Evolutionary conservation across 2,113 vertebrate species (phyloP), one percentile per base, ranked within the genome.

Genomic region (Dicrurus megarhynchus): DNA sequence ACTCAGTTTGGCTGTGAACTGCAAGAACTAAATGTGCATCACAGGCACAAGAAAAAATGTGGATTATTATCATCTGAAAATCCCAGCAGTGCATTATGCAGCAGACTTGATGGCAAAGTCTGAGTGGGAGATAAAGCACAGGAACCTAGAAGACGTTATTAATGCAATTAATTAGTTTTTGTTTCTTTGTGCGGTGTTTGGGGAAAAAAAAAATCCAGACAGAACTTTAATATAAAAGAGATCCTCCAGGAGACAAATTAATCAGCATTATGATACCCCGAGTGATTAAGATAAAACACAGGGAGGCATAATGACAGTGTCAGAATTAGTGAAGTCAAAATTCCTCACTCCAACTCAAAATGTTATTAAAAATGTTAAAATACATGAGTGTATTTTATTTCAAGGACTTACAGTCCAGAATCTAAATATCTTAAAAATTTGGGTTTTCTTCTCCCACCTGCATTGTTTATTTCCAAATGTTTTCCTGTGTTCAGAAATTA

Each of bases 231-330:
- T 52, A 93, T 84, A 18, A 75, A 77, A 76, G 37, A 78, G 80
- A 91, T 85, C 89, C 84, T 95, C 56, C 67, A 89, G 79, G 85
- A 96, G 75, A 75, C 55, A 85, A 95, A 95, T 92, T 93, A 94
- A 90, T 78, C 87, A 94, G 49, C 22, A 23, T 91, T 81, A 94
- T 44, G 70, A 95, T 86, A 85, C 23, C 65, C 80, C 47, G 79
- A 50, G 59, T 52, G 64, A 84, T 87, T 71, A 93, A 84, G 89
- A 84, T 71, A 41, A 67, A 96, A 89, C 61, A 70, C 47, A 75
- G 32, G 23, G 52, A 94, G 49, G 44, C 44, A 75, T 90, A 71
- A 86, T 88, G 80, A 82, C 92, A 93, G 86, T 19, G 18, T 67
- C 81, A 83, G 23, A n/a, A 47, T 68, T 73, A 78, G 39, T 32